These are phyloP conservation scores for Siniperca undulata DNA, from an alignment of 2,797 vertebrate genomes.

Conservation along the genomic window DNA sequence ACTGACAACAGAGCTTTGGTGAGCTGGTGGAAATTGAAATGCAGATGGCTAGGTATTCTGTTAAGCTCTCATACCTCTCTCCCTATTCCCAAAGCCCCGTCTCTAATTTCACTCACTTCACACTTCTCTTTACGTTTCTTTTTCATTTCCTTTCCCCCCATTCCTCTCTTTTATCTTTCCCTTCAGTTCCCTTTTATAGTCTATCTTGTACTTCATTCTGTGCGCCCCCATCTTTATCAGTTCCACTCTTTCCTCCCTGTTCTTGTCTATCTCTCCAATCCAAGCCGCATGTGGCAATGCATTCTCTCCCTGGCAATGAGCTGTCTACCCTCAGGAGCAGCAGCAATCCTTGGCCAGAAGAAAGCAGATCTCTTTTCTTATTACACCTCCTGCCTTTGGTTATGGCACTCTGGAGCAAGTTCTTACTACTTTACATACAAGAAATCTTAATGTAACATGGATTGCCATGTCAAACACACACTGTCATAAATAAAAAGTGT, in stretches of 20 bases:
- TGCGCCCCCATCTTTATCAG: slow-evolving; percentile 54
- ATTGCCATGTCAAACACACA: slow-evolving; percentile 9
- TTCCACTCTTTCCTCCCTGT: slow-evolving; percentile 30
- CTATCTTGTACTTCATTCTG: slow-evolving; percentile 41
- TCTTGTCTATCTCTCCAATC: slow-evolving; percentile 57
- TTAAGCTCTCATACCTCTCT: slow-evolving; percentile 42
- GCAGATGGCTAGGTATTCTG: slow-evolving; percentile 44
- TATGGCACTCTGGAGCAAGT: slow-evolving; percentile 35
- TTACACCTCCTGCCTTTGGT: slow-evolving; percentile 79
- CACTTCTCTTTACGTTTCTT: slow-evolving; percentile 37
- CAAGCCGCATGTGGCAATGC: slow-evolving; percentile 64
- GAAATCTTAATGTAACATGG: background rate
- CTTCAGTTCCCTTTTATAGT: slow-evolving; percentile 50
- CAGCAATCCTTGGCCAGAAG: slow-evolving; percentile 41
- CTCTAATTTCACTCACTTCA: slow-evolving; percentile 48
- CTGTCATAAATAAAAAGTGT: background rate
- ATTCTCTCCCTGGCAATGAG: slow-evolving; percentile 67
- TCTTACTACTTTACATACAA: background rate
- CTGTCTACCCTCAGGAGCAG: slow-evolving; percentile 59
- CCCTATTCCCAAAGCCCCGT: slow-evolving; percentile 30
- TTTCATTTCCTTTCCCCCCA: slow-evolving; percentile 16
- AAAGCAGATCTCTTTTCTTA: slow-evolving; percentile 40
- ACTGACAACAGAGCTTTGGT: slow-evolving; percentile 37
- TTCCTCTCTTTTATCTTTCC: slow-evolving; percentile 54
- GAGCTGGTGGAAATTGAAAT: slow-evolving; percentile 57